Percentiles rank a stretch among this genome's conserved stretches.
phyloP scores from a whole-genome alignment of 2,797 vertebrate species.

The Eleutherodactylus coqui region DNA sequence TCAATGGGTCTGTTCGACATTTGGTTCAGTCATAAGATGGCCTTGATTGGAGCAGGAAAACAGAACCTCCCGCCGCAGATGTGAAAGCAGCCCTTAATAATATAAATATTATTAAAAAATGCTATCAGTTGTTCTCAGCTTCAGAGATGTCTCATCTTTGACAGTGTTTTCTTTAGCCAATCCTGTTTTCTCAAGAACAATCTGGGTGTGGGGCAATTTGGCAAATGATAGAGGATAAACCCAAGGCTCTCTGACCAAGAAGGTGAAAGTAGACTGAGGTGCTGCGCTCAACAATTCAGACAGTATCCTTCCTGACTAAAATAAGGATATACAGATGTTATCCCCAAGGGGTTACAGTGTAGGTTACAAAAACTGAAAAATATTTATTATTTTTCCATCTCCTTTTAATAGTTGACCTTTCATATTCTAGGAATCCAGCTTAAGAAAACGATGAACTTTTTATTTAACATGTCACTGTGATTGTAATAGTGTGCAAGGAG shows the following conservation, averaged over 20 bases:
- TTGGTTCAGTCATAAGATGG: too few relatives aligned
- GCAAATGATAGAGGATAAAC: slow-evolving; percentile 25
- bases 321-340: slow-evolving; percentile 9
- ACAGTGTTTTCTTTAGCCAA: slow-evolving; percentile 35
- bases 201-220: slow-evolving; percentile 2
- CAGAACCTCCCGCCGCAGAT: too few relatives aligned
- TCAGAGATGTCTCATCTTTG: background rate
- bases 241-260: slow-evolving; percentile 13
- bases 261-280: slow-evolving; percentile 48
- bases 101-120: background rate
- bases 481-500: background rate
- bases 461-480: background rate
- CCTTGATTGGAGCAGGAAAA: too few relatives aligned
- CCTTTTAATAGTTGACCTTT: background rate
- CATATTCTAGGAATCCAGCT: background rate
- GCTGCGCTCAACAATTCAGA: slow-evolving; percentile 24
- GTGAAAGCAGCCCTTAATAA: too few relatives aligned
- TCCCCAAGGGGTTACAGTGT: background rate
- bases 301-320: slow-evolving; percentile 56
- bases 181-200: slow-evolving; percentile 47
- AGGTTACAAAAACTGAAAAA: slow-evolving; percentile 63
- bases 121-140: background rate
- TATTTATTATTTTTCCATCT: slow-evolving; percentile 31
- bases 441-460: background rate
- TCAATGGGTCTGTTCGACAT: too few relatives aligned